phyloP scores from a whole-genome alignment of 2,797 vertebrate species.

The Avahi laniger region DNA sequence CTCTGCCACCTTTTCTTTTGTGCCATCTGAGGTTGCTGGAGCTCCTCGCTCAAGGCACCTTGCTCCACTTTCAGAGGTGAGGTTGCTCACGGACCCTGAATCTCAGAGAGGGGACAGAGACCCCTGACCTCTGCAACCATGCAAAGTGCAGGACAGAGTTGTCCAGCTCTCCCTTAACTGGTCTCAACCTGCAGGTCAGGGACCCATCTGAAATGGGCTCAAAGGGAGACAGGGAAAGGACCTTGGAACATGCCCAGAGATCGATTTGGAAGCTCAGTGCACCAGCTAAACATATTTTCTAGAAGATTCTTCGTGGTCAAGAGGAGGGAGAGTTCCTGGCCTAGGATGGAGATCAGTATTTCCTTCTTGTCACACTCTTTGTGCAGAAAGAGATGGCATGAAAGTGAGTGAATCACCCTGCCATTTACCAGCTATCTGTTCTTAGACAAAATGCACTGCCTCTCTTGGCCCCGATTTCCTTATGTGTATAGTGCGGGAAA shows the following conservation, averaged over 20 bases:
- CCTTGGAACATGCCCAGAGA: neutral
- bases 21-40: neutral
- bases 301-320: neutral
- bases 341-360: neutral
- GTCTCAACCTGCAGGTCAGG: neutral
- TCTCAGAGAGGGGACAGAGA: neutral
- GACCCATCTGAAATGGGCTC: neutral
- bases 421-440: neutral
- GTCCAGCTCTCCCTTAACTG: neutral
- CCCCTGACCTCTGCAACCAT: accelerated
- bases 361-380: neutral
- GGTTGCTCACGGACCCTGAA: neutral
- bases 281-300: neutral
- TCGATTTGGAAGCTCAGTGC: neutral
- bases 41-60: neutral
- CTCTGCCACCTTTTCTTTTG: neutral
- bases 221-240: neutral
- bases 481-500: neutral
- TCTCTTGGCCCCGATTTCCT: neutral
- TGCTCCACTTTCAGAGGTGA: neutral
- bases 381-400: neutral
- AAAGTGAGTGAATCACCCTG: neutral
- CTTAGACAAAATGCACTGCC: neutral
- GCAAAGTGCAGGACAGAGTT: neutral
- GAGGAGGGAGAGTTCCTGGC: neutral